Percentiles rank a stretch among this genome's conserved stretches.
phyloP scores from a whole-genome alignment of 1,140 invertebrate genomes.

The Dysdera silvatica region DNA sequence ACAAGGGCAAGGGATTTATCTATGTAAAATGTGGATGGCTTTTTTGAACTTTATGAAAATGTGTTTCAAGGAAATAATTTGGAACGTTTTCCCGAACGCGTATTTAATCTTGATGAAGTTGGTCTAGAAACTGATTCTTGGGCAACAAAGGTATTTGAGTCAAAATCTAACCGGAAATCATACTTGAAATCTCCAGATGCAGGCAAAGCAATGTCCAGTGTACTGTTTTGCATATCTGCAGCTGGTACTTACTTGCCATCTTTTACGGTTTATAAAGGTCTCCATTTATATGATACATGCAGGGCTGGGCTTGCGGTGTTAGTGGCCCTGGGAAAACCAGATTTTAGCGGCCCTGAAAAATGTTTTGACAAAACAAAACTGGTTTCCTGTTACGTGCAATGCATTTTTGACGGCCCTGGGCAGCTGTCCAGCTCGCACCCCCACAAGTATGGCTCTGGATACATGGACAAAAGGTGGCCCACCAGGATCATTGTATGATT shows the following conservation, averaged over 20 bases:
- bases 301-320: too few species aligned
- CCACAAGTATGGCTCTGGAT: too few species aligned
- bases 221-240: constrained; percentile 9
- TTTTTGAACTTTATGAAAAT: not conserved
- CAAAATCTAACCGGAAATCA: not conserved
- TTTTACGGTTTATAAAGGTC: constrained; percentile 2
- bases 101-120: constrained; percentile 5
- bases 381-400: too few species aligned
- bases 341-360: too few species aligned
- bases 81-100: not conserved
- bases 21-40: not conserved
- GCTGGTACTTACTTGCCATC: constrained; percentile 4
- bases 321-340: too few species aligned
- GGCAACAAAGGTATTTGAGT: not conserved
- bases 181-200: not conserved
- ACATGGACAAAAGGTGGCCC: constrained; percentile 8
- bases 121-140: not conserved
- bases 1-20: not conserved
- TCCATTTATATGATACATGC: not conserved
- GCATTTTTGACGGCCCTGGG: too few species aligned
- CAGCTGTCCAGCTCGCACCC: too few species aligned
- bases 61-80: not conserved
- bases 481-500: constrained; percentile 2
- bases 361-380: too few species aligned
- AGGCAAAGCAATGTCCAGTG: constrained; percentile 5